Evolutionary conservation across 2,888 invertebrate genomes (phyloP), one percentile per base, ranked within the genome.

Genomic region (Ormia ochracea): DNA sequence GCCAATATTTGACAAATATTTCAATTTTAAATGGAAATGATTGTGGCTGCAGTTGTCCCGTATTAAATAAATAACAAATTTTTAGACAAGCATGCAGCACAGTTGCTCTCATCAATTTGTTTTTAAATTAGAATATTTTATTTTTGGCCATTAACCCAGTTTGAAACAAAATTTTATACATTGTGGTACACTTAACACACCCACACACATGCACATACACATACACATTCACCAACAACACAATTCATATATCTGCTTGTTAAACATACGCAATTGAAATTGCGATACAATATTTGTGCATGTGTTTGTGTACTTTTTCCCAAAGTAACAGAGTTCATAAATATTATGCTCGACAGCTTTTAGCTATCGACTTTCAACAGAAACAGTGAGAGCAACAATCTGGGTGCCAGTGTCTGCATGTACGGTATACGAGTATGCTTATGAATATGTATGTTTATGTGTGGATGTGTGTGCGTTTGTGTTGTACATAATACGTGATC

Each of bases 401-500:
- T 19, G 10, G 26, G 7, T 23, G 3, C 4, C 2, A 26, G n/a
- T 10, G 21, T 38, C 33, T 41, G 36, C 31, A n/a, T n/a, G n/a
- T n/a, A n/a, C n/a, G n/a, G n/a, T n/a, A n/a, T n/a, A n/a, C n/a
- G n/a, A n/a, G n/a, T n/a, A n/a, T n/a, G n/a, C n/a, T n/a, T n/a
- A n/a, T n/a, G n/a, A n/a, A n/a, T n/a, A n/a, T n/a, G n/a, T n/a
- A n/a, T n/a, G n/a, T n/a, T n/a, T n/a, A n/a, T n/a, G n/a, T n/a
- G 9, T 38, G 12, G 48, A 1, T 28, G 9, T 17, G 4, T 5
- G 45, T 38, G 9, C 9, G 21, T 45, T 33, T 58, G 43, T 19
- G 36, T 74, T 56, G 48, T 28, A 72, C 41, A 48, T 56, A 72
- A 68, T 61, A 80, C 80, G 80, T 80, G 80, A 72, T 68, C 61